These are phyloP conservation scores for Tapirus terrestris DNA, from an alignment of 2,113 vertebrate species.

Conservation along the genomic window DNA sequence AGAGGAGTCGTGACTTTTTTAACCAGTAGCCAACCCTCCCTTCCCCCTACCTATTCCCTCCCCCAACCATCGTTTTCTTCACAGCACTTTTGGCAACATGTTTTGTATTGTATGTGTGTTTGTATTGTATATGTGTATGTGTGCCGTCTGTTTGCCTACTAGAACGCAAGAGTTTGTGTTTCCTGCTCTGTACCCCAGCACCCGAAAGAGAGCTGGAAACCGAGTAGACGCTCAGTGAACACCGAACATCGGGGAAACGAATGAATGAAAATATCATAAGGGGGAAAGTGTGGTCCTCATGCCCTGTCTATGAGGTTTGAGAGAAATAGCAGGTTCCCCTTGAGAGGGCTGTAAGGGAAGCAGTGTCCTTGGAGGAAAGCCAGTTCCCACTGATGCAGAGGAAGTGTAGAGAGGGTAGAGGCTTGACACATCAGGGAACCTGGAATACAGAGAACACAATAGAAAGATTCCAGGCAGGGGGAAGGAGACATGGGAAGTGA, in stretches of 20 bases:
- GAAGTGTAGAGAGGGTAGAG: background rate
- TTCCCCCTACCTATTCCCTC: accelerated
- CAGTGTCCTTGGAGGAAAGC: background rate
- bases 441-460: background rate
- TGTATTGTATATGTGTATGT: background rate
- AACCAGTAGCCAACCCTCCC: no score
- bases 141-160: background rate
- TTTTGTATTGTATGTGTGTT: background rate
- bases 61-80: background rate
- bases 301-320: background rate
- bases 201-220: background rate
- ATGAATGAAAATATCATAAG: background rate
- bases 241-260: background rate
- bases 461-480: background rate
- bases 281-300: background rate
- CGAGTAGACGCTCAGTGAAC: background rate
- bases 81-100: background rate
- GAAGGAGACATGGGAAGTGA: background rate
- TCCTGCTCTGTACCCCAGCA: background rate
- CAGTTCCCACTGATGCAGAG: background rate
- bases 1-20: background rate
- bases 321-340: background rate
- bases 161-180: background rate
- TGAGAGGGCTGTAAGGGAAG: background rate
- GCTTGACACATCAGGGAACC: no score